A percentile compares a stretch with the other conserved stretches of the same genome.
These are phyloP conservation scores for Archivesica marissinica DNA, from an alignment of 1,140 invertebrate species.

Conservation along the genomic window DNA sequence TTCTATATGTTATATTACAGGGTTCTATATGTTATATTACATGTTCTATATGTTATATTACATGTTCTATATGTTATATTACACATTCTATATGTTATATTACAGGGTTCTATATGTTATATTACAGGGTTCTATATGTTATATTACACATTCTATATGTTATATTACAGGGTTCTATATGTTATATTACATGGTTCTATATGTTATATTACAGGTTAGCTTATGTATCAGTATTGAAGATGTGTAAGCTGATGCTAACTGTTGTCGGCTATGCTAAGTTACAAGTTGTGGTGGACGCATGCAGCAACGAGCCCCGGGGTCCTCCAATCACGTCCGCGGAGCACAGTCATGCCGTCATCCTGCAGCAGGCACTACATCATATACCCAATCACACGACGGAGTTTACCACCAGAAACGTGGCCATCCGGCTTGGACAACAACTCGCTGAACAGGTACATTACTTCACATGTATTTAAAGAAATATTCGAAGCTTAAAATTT, in stretches of 20 bases:
- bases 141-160: too few species aligned
- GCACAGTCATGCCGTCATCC: conserved; percentile 87
- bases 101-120: too few species aligned
- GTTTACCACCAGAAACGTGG: conserved; percentile 89
- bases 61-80: too few species aligned
- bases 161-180: too few species aligned
- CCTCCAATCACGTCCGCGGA: conserved; percentile 83
- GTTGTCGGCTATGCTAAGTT: conserved; percentile 89
- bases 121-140: too few species aligned
- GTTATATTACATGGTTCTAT: too few species aligned
- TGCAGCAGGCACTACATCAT: conserved; percentile 89
- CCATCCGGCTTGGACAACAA: conserved; percentile 90
- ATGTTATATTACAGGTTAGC: conserved; percentile 89
- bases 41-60: too few species aligned
- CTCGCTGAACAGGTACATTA: conserved; percentile 88
- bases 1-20: too few species aligned
- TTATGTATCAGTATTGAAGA: conserved; percentile 93
- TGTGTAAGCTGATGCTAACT: conserved; percentile 93
- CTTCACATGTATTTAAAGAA: not conserved
- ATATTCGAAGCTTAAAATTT: not conserved
- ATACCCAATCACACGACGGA: conserved; percentile 90
- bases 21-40: too few species aligned
- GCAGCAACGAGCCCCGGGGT: conserved; percentile 76
- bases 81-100: too few species aligned
- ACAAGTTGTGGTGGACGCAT: conserved; percentile 82